These are phyloP conservation scores for Hypercompe scribonia DNA, from an alignment of 2,888 invertebrate species.

Conservation along the genomic window DNA sequence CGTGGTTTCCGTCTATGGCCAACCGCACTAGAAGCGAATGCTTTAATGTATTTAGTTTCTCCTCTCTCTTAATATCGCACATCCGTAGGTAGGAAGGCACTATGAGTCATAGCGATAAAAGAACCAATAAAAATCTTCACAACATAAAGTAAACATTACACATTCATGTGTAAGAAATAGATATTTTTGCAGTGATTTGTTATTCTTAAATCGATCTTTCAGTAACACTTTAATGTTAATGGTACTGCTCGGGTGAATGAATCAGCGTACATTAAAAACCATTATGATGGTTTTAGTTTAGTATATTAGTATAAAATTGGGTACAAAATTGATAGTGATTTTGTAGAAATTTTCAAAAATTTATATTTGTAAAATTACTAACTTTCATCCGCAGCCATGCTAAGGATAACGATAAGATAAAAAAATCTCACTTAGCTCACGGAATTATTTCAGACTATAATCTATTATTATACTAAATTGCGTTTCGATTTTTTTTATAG, in stretches of 20 bases:
- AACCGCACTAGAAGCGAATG: not conserved
- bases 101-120: slow-evolving; percentile 2
- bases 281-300: not conserved
- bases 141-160: slow-evolving; percentile 28
- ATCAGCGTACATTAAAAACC: not conserved
- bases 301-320: not conserved
- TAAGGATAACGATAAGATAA: too few species aligned
- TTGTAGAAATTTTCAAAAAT: not conserved
- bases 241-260: not conserved
- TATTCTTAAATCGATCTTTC: slow-evolving; percentile 47
- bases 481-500: too few species aligned
- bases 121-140: slow-evolving; percentile 11
- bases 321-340: not conserved
- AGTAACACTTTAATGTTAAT: slow-evolving; percentile 22
- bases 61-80: not conserved
- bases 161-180: slow-evolving; percentile 20
- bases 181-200: slow-evolving; percentile 32
- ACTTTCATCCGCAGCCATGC: too few species aligned
- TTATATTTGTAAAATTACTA: not conserved
- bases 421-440: too few species aligned
- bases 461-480: too few species aligned
- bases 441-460: too few species aligned
- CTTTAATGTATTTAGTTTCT: not conserved
- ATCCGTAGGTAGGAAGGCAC: not conserved
- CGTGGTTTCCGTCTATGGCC: not conserved